Evolutionary conservation across 2,113 vertebrate genomes (phyloP).

Genomic region (Nettapus auritus): DNA sequence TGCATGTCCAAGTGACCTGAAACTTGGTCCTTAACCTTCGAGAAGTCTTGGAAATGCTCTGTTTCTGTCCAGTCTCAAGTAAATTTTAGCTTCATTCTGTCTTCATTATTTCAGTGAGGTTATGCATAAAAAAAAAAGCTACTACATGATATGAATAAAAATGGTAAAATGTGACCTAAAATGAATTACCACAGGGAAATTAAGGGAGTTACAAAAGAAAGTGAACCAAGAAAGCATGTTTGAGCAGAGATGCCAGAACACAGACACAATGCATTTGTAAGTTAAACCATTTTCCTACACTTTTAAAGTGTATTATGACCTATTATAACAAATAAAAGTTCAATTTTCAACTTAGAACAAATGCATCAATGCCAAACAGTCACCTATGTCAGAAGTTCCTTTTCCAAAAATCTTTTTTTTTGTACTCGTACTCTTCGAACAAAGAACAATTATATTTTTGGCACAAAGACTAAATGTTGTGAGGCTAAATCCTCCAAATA

Average conservation of each 20-base stretch:
- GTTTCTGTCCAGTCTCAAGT: background rate
- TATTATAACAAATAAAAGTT: background rate
- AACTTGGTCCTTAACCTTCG: background rate
- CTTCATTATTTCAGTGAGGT: background rate
- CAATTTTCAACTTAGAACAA: background rate
- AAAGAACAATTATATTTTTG: background rate
- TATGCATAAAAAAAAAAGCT: conserved; percentile 25
- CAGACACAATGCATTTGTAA: background rate
- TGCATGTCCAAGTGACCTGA: background rate
- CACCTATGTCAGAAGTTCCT: background rate
- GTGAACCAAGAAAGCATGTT: background rate
- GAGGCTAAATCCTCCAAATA: background rate
- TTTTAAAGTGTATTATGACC: conserved; percentile 27
- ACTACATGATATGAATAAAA: conserved; percentile 12
- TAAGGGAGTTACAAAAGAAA: background rate
- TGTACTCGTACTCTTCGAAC: background rate
- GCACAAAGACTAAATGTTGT: background rate
- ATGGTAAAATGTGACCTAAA: background rate
- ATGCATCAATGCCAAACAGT: background rate
- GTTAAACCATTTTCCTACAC: background rate
- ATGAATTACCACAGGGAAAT: background rate
- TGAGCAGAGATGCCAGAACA: conserved; percentile 6
- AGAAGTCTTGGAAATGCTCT: background rate
- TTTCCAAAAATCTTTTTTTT: background rate
- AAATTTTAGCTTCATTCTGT: background rate